Evolutionary conservation across 2,113 vertebrate genomes (phyloP), one percentile per base, ranked within the genome.

Genomic region (Tricholaema leucomelas): DNA sequence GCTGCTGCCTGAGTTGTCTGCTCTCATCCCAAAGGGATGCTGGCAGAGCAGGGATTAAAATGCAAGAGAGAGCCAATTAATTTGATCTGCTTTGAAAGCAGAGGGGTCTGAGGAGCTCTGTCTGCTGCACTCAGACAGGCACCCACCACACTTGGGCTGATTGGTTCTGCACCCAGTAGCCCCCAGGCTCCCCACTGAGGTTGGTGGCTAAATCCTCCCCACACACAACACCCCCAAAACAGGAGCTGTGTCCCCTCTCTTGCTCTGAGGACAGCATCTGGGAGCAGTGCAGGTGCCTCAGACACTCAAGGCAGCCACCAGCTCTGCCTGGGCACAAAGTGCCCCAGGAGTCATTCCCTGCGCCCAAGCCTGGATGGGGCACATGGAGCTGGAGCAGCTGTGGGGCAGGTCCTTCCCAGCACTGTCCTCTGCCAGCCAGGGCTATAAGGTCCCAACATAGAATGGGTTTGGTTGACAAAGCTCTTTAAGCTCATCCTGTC

Each of bases 101-200:
- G 55, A 28, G 52, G 2, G 14, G 54, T 50, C 61, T 5, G 5
- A 35, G 35, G 42, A 80, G 81, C 81, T 60, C 24, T 13, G 2
- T 2, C 35, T 16, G 3, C 17, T 4, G n/a, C 38, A 10, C 50
- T 25, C 28, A 44, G 42, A 15, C 24, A 15, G 63, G 56, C 42
- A 73, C 65, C 59, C 24, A 24, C 9, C 9, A 4, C 40, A 2
- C 10, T 50, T 21, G 56, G 63, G 36, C 31, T 30, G 5, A 0
- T 8, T 25, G 30, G 54, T 12, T n/a, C 8, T 3, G 1, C n/a
- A 13, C 59, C 20, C 0, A 25, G 10, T 12, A 40, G 44, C 5
- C n/a, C 65, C 4, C 25, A 27, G 25, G 24, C 52, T 28, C 52
- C 52, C 27, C 27, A 28, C 52, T 15, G 28, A 28, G 52, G 31